phyloP scores from a whole-genome alignment of 2,113 vertebrate species.

The Genyomyrus donnyi region DNA sequence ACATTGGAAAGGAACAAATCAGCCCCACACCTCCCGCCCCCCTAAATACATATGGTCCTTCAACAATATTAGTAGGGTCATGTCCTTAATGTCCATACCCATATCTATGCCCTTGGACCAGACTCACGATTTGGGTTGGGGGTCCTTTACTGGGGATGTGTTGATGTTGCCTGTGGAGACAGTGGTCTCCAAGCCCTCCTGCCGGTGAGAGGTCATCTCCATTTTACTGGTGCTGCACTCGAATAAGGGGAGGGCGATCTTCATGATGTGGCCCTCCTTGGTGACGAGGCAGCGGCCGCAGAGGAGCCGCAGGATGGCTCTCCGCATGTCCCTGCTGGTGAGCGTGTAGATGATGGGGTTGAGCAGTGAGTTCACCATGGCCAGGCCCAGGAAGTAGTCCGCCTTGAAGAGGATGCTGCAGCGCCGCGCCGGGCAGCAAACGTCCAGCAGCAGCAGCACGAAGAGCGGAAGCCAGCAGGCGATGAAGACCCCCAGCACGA shows the following conservation, averaged over 20 bases:
- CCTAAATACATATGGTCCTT: not conserved
- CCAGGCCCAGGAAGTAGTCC: slow-evolving; percentile 79
- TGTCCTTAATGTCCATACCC: not conserved
- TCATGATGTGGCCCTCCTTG: slow-evolving; percentile 48
- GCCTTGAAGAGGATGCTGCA: slow-evolving; percentile 71
- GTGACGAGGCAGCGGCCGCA: slow-evolving; percentile 58
- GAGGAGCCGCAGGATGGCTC: slow-evolving; percentile 68
- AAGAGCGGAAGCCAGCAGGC: slow-evolving; percentile 82
- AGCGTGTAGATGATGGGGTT: slow-evolving; percentile 89
- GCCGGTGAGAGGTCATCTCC: slow-evolving; percentile 61
- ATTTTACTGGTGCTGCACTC: slow-evolving; percentile 71
- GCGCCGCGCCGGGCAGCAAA: slow-evolving; percentile 52
- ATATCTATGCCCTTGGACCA: not conserved
- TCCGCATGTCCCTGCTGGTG: slow-evolving; percentile 78
- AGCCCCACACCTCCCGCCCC: not conserved
- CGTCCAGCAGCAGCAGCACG: slow-evolving; percentile 72
- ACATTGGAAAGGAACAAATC: not conserved
- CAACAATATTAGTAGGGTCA: too few species aligned
- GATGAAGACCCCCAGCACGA: slow-evolving; percentile 80
- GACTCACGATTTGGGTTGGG: slow-evolving; percentile 55
- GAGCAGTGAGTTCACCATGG: slow-evolving; percentile 80
- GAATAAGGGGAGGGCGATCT: slow-evolving; percentile 61
- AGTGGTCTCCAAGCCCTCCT: slow-evolving; percentile 62
- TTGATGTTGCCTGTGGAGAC: slow-evolving; percentile 63
- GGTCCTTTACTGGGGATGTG: slow-evolving; percentile 54